Evolutionary conservation across 2,888 invertebrate genomes (phyloP).

Genomic region (Catocala fraxini): DNA sequence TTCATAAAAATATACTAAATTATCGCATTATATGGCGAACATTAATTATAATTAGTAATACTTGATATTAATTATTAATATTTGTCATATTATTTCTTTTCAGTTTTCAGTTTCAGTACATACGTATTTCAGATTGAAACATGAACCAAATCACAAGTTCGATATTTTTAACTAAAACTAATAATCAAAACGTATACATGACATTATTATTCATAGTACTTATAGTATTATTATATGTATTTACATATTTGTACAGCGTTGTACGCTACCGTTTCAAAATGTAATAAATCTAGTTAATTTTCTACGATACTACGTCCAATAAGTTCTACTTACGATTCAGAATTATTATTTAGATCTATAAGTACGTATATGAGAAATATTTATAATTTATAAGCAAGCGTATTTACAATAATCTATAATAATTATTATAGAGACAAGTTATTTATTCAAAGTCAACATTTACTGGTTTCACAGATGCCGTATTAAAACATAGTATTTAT

Average conservation of each 20-base stretch:
- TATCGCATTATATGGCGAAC: no score
- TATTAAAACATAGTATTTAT: no score
- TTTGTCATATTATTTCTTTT: no score
- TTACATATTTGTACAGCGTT: slow-evolving; percentile 52
- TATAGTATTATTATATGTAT: slow-evolving; percentile 35
- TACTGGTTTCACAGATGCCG: no score
- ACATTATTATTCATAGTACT: slow-evolving; percentile 17
- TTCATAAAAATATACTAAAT: no score
- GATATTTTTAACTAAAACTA: not conserved
- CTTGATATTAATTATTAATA: no score
- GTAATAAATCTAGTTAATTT: slow-evolving; percentile 31
- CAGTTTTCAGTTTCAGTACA: no score
- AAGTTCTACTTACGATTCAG: slow-evolving; percentile 18
- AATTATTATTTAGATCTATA: slow-evolving; percentile 18
- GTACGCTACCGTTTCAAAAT: slow-evolving; percentile 36
- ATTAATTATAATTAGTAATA: no score
- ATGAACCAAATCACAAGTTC: no score
- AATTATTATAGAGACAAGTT: not conserved
- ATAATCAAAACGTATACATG: not conserved
- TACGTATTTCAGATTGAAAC: no score
- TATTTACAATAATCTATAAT: slow-evolving; percentile 36
- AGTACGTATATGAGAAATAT: slow-evolving; percentile 22
- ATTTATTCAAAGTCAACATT: not conserved
- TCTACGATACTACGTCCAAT: slow-evolving; percentile 26
- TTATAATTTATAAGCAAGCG: slow-evolving; percentile 26